These are phyloP conservation scores for Elymnias hypermnestra DNA, from an alignment of 1,140 invertebrate genomes.

Conservation along the genomic window DNA sequence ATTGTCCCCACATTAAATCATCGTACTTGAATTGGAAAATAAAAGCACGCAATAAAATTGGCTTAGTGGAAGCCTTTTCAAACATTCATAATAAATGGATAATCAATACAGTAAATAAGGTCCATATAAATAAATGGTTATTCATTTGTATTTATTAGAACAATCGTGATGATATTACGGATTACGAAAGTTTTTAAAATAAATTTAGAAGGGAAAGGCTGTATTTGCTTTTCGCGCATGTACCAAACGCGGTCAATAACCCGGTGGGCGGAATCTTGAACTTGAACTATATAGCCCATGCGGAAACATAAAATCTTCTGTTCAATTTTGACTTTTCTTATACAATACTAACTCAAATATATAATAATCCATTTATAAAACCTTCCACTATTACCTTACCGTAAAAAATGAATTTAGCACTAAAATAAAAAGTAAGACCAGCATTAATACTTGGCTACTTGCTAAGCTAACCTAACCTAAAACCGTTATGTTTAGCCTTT, in stretches of 20 bases:
- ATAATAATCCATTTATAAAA: background rate
- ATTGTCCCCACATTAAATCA: no score
- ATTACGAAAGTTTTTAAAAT: slow-evolving; percentile 1
- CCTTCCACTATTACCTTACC: no score
- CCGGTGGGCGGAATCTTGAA: slow-evolving; percentile 56
- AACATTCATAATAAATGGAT: slow-evolving; percentile 16
- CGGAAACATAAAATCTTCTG: slow-evolving; percentile 27
- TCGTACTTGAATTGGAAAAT: slow-evolving; percentile 15
- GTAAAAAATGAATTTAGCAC: no score
- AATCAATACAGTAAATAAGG: slow-evolving; percentile 25
- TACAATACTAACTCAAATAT: background rate
- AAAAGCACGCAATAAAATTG: slow-evolving; percentile 10
- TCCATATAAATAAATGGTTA: slow-evolving; percentile 23
- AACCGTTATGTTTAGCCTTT: no score
- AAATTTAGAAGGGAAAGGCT: slow-evolving; percentile 5
- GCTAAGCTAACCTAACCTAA: no score
- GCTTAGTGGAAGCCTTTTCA: slow-evolving; percentile 16
- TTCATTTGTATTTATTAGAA: no score
- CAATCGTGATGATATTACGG: no score
- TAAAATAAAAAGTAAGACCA: no score
- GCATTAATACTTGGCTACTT: no score
- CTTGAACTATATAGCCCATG: slow-evolving; percentile 56
- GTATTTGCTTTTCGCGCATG: slow-evolving; percentile 42
- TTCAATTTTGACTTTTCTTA: no score
- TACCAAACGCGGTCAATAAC: slow-evolving; percentile 58